Base-by-base conservation (phyloP, 1,140 invertebrate species). In the Bacillus rossius region DNA sequence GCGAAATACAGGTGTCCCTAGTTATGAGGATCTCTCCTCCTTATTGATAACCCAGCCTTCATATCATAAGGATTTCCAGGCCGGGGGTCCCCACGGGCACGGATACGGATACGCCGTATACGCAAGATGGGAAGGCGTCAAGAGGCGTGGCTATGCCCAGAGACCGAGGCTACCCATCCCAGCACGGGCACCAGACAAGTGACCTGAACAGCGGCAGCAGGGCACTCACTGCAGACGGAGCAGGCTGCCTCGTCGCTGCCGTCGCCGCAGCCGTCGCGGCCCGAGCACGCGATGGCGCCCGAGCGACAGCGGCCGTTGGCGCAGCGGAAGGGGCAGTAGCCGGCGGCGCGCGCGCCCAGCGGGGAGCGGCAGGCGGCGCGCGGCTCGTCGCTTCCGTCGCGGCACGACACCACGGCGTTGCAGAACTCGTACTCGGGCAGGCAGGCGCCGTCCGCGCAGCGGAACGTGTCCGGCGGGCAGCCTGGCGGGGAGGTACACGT, bases 351-450 rank as follows among this genome's bases (percentile, higher is more conserved):
- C 29, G 66, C 64, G 41, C 67, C 58, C 69, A 71, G 73, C 1
- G 73, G 72, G 0, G 77, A 77, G 56, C 76, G 73, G 68, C 91
- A 94, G 1, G 89, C 78, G 65, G 83, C 82, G 2, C 84, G 80
- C 1, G 87, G 86, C 73, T 94, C 91, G 69, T 94, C 92, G 62
- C 88, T 91, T 8, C 83, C 89, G 73, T 94, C 92, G 56, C 82
- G 81, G 71, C 91, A 94, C 43, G 88, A 85, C 10, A 90, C 80
- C 42, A 93, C 87, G 0, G 91, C 89, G 72, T 95, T 94, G 73
- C 92, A 95, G 74, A 93, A 93, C 68, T 91, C 88, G 69, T 91
- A 92, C 64, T 89, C 90, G 0, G 91, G 91, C 40, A 94, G 71
- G 67, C 91, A 94, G 65, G 89, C 86, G 3, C 91, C 91, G 61